phyloP scores from a whole-genome alignment of 2,888 invertebrate genomes.

The Agrochola circellaris region DNA sequence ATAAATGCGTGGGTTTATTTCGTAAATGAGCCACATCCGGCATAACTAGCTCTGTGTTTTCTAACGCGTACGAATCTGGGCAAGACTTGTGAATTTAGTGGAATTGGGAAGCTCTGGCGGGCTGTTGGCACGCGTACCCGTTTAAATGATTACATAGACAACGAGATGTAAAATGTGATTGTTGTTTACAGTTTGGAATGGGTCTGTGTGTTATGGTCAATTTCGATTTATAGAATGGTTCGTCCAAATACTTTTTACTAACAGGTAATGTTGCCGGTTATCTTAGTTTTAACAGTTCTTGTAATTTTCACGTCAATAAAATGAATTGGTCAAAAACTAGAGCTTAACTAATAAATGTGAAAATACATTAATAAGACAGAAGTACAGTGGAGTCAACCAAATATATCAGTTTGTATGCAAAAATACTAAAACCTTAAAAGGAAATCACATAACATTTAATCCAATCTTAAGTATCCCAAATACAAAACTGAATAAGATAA shows the following conservation, averaged over 20 bases:
- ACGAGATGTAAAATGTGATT: slow-evolving; percentile 6
- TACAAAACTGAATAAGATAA: slow-evolving; percentile 8
- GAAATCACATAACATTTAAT: neutral
- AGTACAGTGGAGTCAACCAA: no score
- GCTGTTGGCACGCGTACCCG: slow-evolving; percentile 39
- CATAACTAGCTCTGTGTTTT: slow-evolving; percentile 48
- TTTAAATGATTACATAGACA: slow-evolving; percentile 21
- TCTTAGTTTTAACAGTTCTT: no score
- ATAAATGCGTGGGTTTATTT: slow-evolving; percentile 72
- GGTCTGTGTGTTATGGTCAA: neutral
- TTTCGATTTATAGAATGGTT: no score
- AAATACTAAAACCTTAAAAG: neutral
- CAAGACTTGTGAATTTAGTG: slow-evolving; percentile 52
- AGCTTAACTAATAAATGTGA: no score
- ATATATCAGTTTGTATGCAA: neutral
- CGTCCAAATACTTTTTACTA: no score
- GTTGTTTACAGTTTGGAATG: neutral
- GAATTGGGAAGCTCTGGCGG: slow-evolving; percentile 45
- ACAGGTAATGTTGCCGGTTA: no score
- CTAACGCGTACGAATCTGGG: slow-evolving; percentile 58
- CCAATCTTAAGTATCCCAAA: neutral
- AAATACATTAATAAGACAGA: no score
- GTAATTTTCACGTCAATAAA: no score
- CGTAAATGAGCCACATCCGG: slow-evolving; percentile 77
- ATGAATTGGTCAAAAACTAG: no score